Conservation (phyloP, 92 coral and sea anemone genomes). For the Montipora capitata region DNA sequence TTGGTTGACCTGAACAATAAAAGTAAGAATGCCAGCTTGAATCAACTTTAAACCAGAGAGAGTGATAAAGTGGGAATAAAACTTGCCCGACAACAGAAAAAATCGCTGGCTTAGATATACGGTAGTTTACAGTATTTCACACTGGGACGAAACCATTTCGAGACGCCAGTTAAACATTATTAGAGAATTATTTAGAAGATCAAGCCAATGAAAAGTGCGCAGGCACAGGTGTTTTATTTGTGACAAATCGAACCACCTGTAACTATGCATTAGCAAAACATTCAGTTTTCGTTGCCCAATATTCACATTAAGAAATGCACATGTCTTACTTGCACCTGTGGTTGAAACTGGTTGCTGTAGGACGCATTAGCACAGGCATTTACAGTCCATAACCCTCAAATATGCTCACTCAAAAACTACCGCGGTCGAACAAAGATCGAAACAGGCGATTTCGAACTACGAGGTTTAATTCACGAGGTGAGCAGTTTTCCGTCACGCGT, state of each 20-base stretch:
- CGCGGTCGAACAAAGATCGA: too few species aligned
- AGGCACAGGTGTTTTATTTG: conserved; percentile 11
- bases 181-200: not conserved
- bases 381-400: too few species aligned
- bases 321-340: not conserved
- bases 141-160: conserved; percentile 1
- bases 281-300: not conserved
- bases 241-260: not conserved
- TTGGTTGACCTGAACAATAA: too few species aligned
- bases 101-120: not conserved
- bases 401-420: too few species aligned
- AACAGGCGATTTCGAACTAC: too few species aligned
- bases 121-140: not conserved
- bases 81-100: not conserved
- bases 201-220: not conserved
- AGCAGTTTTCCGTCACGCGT: too few species aligned
- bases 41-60: not conserved
- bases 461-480: too few species aligned
- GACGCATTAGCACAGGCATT: too few species aligned
- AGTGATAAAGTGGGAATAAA: not conserved
- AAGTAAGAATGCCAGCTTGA: not conserved
- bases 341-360: too few species aligned
- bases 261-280: not conserved
- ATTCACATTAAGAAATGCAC: not conserved
- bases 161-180: not conserved